These are phyloP conservation scores for Oryzias woworae DNA, from an alignment of 2,113 vertebrate species.

Conservation along the genomic window DNA sequence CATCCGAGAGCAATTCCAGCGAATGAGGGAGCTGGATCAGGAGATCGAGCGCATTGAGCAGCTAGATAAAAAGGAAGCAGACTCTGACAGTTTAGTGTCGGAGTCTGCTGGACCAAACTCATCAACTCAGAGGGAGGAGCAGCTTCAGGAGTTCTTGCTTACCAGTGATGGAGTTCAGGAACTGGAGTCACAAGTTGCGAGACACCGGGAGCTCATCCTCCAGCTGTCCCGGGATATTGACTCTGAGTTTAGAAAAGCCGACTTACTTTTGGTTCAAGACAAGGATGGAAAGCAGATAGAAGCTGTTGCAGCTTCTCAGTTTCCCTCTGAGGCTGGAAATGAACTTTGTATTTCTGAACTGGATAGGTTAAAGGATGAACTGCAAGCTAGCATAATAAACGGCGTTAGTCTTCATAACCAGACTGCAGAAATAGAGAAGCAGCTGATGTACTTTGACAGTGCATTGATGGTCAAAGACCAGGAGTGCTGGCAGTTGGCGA, in stretches of 20 bases:
- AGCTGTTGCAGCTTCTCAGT: slow-evolving; percentile 36
- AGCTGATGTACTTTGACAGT: slow-evolving; percentile 80
- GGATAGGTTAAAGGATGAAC: slow-evolving; percentile 78
- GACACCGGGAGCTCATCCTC: slow-evolving; percentile 83
- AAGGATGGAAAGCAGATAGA: slow-evolving; percentile 45
- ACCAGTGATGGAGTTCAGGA: slow-evolving; percentile 79
- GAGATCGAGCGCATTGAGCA: slow-evolving; percentile 85
- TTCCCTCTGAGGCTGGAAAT: slow-evolving; percentile 32
- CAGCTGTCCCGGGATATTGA: slow-evolving; percentile 87
- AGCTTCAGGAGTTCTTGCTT: slow-evolving; percentile 74
- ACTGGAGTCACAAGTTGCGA: slow-evolving; percentile 81
- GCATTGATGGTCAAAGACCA: slow-evolving; percentile 82
- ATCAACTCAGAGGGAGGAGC: slow-evolving; percentile 50
- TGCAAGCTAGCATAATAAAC: slow-evolving; percentile 83
- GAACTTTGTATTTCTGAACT: slow-evolving; percentile 71
- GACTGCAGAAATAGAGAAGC: slow-evolving; percentile 83
- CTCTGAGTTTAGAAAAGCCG: slow-evolving; percentile 72
- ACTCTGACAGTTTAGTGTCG: slow-evolving; percentile 3
- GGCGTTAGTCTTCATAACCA: slow-evolving; percentile 85
- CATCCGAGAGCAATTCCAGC: slow-evolving; percentile 89
- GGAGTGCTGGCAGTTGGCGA: slow-evolving; percentile 86
- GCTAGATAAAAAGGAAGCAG: slow-evolving; percentile 64
- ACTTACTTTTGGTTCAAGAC: slow-evolving; percentile 1
- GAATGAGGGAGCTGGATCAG: slow-evolving; percentile 86
- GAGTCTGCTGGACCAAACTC: slow-evolving; percentile 44